Base-by-base conservation (phyloP, 2,113 vertebrate species). In the Malurus alboscapulatus region DNA sequence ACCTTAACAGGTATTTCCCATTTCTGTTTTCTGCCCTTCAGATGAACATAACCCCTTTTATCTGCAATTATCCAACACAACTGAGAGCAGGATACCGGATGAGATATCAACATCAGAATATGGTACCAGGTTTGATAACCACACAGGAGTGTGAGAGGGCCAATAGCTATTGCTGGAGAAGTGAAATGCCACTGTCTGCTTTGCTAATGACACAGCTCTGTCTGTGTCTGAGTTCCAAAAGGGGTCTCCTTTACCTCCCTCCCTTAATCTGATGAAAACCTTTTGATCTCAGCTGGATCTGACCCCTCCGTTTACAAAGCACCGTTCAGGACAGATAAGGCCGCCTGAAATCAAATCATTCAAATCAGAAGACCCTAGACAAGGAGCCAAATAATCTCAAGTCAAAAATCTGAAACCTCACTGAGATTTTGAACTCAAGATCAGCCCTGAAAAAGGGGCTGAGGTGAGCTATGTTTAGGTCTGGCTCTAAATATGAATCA, bases 281-380 rank as follows among this genome's bases (percentile, higher is more conserved):
- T 85, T 97, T 96, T 97, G 96, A 97, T 97, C 96, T 93, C 96
- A 83, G 94, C 79, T 91, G 91, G 95, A 71, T 89, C 80, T 87
- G 91, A 66, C 54, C 92, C 32, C 89, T 94, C 81, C 30, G 80
- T 94, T 95, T 85, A 95, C 89, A 95, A 91, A 94, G 61, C 72
- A 73, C 44, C 13, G 54, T 54, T 94, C 80, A 92, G 88, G 94
- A 34, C 66, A 94, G 92, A 93, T 92, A 96, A 95, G 95, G 62
- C 42, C 82, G 66, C 84, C 89, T 29, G 51, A 92, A 92, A 95
- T 85, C 59, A 93, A 91, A 86, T 68, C 48, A 32, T 66, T 94
- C 59, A 26, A 72, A 92, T 68, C 53, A 90, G 73, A 88, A 92
- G 44, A 80, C 20, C 47, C 13, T 10, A 36, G 34, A 66, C 68